Evolutionary conservation across 2,888 invertebrate species (phyloP), one percentile per base, ranked within the genome.

Genomic region (Drosophila eohydei): DNA sequence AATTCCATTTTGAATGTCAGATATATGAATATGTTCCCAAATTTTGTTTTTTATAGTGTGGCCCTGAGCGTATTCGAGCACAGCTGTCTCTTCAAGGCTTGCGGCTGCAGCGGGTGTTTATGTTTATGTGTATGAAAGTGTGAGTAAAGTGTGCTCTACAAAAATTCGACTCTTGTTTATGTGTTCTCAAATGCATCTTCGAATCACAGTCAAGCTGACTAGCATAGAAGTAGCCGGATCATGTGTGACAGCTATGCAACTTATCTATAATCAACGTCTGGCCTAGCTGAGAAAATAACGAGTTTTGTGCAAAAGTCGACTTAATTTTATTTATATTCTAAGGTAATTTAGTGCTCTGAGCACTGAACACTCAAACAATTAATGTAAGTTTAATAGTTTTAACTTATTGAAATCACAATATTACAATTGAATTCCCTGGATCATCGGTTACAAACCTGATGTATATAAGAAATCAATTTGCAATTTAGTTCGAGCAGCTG

Each of bases 21-120:
- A 50, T 11, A 16, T 5, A 6, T 8, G 9, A 48, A 48, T 46
- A 9, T 36, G 32, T 32, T 50, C n/a, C 30, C 11, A 11, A 32
- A 50, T 16, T 16, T n/a, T 32, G 48, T 16, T 32, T 8, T 50
- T 50, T 16, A 32, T 50, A 50, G 48, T 16, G 48, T 16, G 30
- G 5, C 48, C 48, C 30, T n/a, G 48, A 16, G 32, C 30, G 6
- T 30, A 50, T 50, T 32, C 9, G 14, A 30, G 30, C 5, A 50
- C 48, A 50, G 48, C 48, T 32, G 48, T 50, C 48, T n/a, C 16
- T 3, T 50, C 30, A 50, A 50, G 48, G 48, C 32, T 9, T 50
- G 30, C 48, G 32, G 48, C 48, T n/a, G n/a, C 46, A 16, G 32
- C 30, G 48, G 11, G 16, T 16, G 32, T 50, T 32, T 32, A 16